These are phyloP conservation scores for Drepana falcataria DNA, from an alignment of 2,888 invertebrate genomes.

Conservation along the genomic window DNA sequence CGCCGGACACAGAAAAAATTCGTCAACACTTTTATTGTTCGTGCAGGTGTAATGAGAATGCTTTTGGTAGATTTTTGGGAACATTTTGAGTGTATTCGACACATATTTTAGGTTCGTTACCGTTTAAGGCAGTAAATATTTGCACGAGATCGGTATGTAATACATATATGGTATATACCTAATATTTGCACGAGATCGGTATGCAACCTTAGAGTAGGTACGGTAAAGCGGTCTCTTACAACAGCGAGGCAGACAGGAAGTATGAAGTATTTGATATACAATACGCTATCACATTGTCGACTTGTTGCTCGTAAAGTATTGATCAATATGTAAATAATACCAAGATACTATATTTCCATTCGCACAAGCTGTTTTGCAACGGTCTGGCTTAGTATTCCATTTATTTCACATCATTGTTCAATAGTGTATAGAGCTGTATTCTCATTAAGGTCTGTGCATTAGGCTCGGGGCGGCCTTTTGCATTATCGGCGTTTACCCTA, in stretches of 20 bases:
- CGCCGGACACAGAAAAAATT: conserved; percentile 40
- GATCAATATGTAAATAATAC: conserved; percentile 1
- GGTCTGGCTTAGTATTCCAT: conserved; percentile 14
- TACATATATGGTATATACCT: too few relatives aligned
- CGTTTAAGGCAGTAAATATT: background rate
- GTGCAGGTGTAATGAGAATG: conserved; percentile 47
- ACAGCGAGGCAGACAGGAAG: background rate
- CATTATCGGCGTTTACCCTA: conserved; percentile 29
- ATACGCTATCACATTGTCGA: background rate
- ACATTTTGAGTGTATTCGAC: conserved; percentile 37
- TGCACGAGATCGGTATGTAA: too few relatives aligned
- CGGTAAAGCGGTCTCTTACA: too few relatives aligned
- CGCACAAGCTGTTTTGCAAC: conserved; percentile 5
- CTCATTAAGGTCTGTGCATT: conserved; percentile 42
- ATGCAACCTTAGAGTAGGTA: too few relatives aligned
- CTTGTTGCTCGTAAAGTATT: background rate
- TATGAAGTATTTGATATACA: background rate
- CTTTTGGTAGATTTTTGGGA: conserved; percentile 34
- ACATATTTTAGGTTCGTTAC: conserved; percentile 12
- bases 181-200: background rate
- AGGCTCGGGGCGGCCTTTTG: conserved; percentile 26
- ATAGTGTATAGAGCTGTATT: conserved; percentile 20
- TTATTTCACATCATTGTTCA: conserved; percentile 20
- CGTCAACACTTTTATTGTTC: conserved; percentile 42
- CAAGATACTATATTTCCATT: conserved; percentile 1